Base-by-base conservation (phyloP, 2,888 invertebrate genomes). In the Empis stercorea region DNA sequence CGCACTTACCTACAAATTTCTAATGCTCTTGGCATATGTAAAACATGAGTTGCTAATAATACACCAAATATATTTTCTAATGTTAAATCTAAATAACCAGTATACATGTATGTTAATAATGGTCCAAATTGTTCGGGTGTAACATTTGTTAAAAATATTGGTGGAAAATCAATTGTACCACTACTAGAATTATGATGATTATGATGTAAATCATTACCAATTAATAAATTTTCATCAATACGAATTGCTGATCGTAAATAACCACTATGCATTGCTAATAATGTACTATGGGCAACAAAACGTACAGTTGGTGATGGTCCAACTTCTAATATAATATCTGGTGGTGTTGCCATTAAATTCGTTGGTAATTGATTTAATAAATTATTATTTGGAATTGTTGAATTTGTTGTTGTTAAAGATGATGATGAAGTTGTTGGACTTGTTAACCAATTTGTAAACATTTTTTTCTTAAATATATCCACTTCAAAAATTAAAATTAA, bases 101-200 rank as follows among this genome's bases (percentile, higher is more conserved):
- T 82, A 65, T 84, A 83, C 81, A 84, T 83, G 70, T 81, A 84
- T 17, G 80, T 79, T 32, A 84, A 66, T 6, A 84, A 66, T 1
- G 80, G 78, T 1, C 80, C 79, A 62, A 84, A 84, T 51, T 76
- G 74, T 56, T 77, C 75, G 2, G 76, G 70, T 49, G 75, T 75
- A 5, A 78, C 71, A 60, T 76, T 77, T 48, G 75, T 72, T 39
- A 77, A 67, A 49, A 68, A 68, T 27, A 78, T 66, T 30, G 71
- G 66, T 10, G 65, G 48, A 43, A 62, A 46, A 34, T 48, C 17
- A 10, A 48, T 44, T 30, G 46, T 48, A 27, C 49, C 52, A n/a
- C n/a, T n/a, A n/a, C n/a, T n/a, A 2, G 32, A 23, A 10, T 23
- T 56, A 54, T 41, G 49, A 4, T 43, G 41, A 36, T 54, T 51